Evolutionary conservation across 2,888 invertebrate species (phyloP).

Genomic region (Gastrophysa polygoni): DNA sequence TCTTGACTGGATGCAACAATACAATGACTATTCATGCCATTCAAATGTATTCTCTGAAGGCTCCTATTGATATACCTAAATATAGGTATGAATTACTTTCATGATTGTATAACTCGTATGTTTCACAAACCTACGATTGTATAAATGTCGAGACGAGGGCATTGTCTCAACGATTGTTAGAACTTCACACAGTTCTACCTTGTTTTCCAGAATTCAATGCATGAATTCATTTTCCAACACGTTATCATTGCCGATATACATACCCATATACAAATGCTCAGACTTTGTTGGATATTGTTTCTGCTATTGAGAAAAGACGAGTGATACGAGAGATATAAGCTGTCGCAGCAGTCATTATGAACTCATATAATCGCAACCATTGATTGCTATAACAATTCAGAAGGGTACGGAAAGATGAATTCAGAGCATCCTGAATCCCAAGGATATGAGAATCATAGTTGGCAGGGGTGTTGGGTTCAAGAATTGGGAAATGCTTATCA

Average conservation of each 20-base stretch:
- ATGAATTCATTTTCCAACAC: conserved; percentile 15
- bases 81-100: conserved; percentile 12
- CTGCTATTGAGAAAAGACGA: background rate
- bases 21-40: too few species aligned
- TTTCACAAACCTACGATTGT: conserved; percentile 26
- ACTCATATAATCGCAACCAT: too few species aligned
- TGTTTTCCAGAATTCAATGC: conserved; percentile 19
- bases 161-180: conserved; percentile 20
- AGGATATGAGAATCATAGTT: too few species aligned
- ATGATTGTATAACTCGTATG: conserved; percentile 20
- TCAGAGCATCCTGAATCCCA: too few species aligned
- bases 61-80: too few species aligned
- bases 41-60: background rate
- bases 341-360: background rate
- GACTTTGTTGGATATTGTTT: background rate
- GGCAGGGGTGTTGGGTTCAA: too few species aligned
- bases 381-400: too few species aligned
- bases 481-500: too few species aligned
- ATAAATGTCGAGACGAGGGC: conserved; percentile 18
- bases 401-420: too few species aligned
- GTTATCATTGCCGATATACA: conserved; percentile 20
- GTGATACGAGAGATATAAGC: background rate
- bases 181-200: conserved; percentile 17
- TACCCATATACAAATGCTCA: background rate
- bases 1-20: too few species aligned